Conservation (phyloP, 2,888 invertebrate species). For the Aromia moschata region DNA sequence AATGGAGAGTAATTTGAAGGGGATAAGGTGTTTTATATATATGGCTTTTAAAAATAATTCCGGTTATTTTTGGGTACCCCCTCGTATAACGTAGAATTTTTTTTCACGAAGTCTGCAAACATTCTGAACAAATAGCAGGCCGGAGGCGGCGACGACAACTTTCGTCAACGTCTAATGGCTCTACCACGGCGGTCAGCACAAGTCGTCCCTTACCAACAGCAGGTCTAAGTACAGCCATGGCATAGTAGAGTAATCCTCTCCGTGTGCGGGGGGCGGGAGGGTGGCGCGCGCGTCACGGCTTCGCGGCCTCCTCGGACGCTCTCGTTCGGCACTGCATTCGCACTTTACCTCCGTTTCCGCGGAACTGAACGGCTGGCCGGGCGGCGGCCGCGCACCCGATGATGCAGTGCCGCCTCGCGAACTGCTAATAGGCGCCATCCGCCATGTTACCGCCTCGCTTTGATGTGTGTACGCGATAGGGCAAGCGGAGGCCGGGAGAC, state of each 20-base stretch:
- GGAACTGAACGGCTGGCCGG: slow-evolving; percentile 47
- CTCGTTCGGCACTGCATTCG: slow-evolving; percentile 44
- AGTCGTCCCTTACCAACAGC: slow-evolving; percentile 58
- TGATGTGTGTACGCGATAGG: slow-evolving; percentile 52
- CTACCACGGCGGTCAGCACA: neutral
- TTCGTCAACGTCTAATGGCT: neutral
- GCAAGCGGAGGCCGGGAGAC: slow-evolving; percentile 50
- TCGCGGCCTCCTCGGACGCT: slow-evolving; percentile 23
- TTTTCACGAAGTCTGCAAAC: too few species aligned
- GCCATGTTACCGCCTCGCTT: slow-evolving; percentile 54
- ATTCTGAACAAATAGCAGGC: too few species aligned
- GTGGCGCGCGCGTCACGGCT: slow-evolving; percentile 1
- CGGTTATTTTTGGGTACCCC: too few species aligned
- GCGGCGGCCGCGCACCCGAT: slow-evolving; percentile 38
- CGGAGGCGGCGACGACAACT: too few species aligned
- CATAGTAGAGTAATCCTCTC: slow-evolving; percentile 41
- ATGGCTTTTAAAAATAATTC: too few species aligned
- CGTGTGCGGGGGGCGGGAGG: neutral
- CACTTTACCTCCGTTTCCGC: slow-evolving; percentile 49
- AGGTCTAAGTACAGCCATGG: slow-evolving; percentile 63
- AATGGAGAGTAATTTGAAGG: too few species aligned
- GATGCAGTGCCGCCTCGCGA: slow-evolving; percentile 53
- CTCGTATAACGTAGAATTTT: too few species aligned
- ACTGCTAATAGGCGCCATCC: slow-evolving; percentile 55
- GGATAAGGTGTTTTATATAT: too few species aligned